Evolutionary conservation across 2,113 vertebrate species (phyloP).

Genomic region (Uria lomvia): DNA sequence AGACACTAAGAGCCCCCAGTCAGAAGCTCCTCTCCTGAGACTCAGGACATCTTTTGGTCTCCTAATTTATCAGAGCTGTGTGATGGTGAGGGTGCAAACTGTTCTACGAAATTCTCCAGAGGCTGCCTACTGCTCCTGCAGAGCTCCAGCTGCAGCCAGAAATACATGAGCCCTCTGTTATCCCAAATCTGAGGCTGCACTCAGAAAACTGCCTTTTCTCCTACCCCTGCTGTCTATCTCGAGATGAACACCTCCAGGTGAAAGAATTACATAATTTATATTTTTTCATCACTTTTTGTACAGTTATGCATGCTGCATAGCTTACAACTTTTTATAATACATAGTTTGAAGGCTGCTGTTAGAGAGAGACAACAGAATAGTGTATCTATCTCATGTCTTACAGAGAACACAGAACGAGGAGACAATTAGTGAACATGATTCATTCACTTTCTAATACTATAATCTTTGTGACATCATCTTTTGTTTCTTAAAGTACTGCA

Average conservation of each 20-base stretch:
- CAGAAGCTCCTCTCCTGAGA: background rate
- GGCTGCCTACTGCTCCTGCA: background rate
- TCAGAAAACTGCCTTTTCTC: background rate
- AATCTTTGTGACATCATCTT: background rate
- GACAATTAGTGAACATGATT: background rate
- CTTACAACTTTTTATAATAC: background rate
- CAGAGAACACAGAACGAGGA: background rate
- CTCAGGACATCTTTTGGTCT: background rate
- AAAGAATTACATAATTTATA: background rate
- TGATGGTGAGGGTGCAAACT: background rate
- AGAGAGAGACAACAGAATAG: background rate
- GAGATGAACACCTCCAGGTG: background rate
- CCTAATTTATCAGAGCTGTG: background rate
- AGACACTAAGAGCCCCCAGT: background rate
- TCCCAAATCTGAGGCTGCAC: background rate
- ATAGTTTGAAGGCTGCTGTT: background rate
- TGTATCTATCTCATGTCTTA: background rate
- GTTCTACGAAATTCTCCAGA: slow-evolving; percentile 31
- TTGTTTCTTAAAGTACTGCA: background rate
- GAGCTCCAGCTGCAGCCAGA: slow-evolving; percentile 23
- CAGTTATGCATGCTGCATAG: background rate
- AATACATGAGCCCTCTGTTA: background rate
- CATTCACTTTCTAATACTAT: background rate
- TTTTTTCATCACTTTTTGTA: background rate
- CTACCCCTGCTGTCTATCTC: background rate